Evolutionary conservation across 2,888 invertebrate genomes (phyloP).

Genomic region (Drosophila anceps): DNA sequence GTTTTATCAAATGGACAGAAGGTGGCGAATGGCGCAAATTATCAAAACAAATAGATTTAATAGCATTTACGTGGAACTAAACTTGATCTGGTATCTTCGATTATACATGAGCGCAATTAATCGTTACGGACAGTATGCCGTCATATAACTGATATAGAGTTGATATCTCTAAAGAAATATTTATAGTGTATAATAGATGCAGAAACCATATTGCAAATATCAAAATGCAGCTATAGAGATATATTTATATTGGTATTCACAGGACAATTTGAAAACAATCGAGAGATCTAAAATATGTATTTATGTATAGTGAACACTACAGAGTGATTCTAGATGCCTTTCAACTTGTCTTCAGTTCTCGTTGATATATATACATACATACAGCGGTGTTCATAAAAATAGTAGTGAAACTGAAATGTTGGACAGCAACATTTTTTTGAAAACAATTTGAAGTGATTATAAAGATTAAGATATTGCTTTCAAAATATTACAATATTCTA

Average conservation of each 20-base stretch:
- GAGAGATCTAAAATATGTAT: too few species aligned
- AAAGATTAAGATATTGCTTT: too few species aligned
- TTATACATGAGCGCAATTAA: slow-evolving; percentile 5
- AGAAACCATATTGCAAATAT: neutral
- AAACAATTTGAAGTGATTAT: too few species aligned
- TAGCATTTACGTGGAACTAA: slow-evolving; percentile 1
- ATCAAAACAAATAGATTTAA: slow-evolving; percentile 10
- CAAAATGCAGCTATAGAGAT: neutral
- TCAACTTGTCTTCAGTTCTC: too few species aligned
- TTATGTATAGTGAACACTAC: too few species aligned
- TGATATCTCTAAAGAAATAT: neutral
- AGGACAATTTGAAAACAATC: neutral
- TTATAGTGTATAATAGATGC: neutral
- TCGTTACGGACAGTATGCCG: neutral
- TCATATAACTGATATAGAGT: slow-evolving; percentile 3
- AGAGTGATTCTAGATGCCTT: too few species aligned
- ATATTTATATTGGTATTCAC: neutral
- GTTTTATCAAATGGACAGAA: neutral
- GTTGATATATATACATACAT: too few species aligned
- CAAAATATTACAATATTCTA: too few species aligned
- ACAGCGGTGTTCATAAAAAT: too few species aligned
- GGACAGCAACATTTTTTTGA: too few species aligned
- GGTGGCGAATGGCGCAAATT: neutral
- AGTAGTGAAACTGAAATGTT: too few species aligned
- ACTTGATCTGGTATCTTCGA: slow-evolving; percentile 5